Percentiles rank a stretch among this genome's conserved stretches.
These are phyloP conservation scores for Noctilio leporinus DNA, from an alignment of 2,113 vertebrate species.

Conservation along the genomic window DNA sequence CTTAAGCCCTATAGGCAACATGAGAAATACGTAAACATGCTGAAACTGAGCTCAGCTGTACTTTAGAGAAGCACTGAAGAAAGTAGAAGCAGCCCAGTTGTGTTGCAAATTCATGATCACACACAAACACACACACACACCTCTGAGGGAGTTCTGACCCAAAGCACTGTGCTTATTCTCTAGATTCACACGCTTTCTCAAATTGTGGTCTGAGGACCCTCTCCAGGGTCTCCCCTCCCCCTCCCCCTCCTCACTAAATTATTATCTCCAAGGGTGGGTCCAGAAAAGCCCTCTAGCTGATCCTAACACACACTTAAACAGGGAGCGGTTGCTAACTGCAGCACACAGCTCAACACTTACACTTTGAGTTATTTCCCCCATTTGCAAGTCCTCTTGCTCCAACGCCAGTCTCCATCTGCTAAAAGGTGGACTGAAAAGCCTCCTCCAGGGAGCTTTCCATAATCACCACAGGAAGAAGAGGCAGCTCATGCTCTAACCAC, in stretches of 20 bases:
- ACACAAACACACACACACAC: too few species aligned
- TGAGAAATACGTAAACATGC: not conserved
- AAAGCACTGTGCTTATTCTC: not conserved
- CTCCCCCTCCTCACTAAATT: not conserved
- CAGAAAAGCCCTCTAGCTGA: not conserved
- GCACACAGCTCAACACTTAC: not conserved
- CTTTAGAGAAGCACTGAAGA: not conserved
- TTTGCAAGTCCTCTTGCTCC: not conserved
- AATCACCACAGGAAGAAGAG: not conserved
- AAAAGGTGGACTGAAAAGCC: not conserved
- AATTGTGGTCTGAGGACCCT: not conserved
- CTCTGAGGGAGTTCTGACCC: not conserved
- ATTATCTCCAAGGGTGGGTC: not conserved
- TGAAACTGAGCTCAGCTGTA: not conserved
- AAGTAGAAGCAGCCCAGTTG: not conserved
- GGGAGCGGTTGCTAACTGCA: not conserved
- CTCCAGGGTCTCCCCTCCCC: not conserved
- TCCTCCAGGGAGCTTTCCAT: not conserved
- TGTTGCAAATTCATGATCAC: not conserved
- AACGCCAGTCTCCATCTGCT: not conserved
- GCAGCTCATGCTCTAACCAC: not conserved
- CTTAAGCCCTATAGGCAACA: not conserved
- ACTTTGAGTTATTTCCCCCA: not conserved
- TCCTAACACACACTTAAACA: not conserved
- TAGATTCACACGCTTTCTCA: not conserved